Conservation (phyloP, 2,113 vertebrate species). For the Andinoacara biseriatus region DNA sequence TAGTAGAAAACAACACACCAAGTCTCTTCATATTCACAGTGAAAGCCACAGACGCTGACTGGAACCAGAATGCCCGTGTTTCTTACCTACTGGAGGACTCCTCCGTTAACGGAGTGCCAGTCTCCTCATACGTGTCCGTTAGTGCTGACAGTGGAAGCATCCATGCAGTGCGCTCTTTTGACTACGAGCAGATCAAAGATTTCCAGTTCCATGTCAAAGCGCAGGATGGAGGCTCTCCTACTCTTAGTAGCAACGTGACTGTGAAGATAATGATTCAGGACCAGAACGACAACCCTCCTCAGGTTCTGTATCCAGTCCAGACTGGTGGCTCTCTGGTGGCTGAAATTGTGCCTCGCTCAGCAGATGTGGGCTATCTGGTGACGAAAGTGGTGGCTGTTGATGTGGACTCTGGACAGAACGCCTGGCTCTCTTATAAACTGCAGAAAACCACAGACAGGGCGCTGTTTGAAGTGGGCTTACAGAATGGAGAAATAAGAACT, state of each 20-base stretch:
- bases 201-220: not conserved
- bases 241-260: not conserved
- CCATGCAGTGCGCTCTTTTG: conserved; percentile 51
- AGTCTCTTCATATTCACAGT: conserved; percentile 44
- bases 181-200: no score
- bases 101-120: conserved; percentile 15
- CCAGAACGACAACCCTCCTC: not conserved
- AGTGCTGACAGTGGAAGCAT: conserved; percentile 43
- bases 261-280: rapidly evolving
- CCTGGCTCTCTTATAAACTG: no score
- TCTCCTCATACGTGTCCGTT: conserved; percentile 35
- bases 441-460: no score
- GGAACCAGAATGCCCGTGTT: conserved; percentile 46
- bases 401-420: no score
- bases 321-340: not conserved
- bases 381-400: no score
- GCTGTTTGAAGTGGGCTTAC: no score
- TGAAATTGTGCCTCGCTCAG: no score
- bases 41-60: no score
- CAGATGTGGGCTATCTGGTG: no score
- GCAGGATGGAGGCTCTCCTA: conserved; percentile 12
- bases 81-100: conserved; percentile 50
- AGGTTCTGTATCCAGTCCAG: not conserved
- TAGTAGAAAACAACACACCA: conserved; percentile 47
- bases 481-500: no score